Percentiles rank a stretch among this genome's conserved stretches.
These are phyloP conservation scores for Girardinus metallicus DNA, from an alignment of 2,797 vertebrate species.

Conservation along the genomic window DNA sequence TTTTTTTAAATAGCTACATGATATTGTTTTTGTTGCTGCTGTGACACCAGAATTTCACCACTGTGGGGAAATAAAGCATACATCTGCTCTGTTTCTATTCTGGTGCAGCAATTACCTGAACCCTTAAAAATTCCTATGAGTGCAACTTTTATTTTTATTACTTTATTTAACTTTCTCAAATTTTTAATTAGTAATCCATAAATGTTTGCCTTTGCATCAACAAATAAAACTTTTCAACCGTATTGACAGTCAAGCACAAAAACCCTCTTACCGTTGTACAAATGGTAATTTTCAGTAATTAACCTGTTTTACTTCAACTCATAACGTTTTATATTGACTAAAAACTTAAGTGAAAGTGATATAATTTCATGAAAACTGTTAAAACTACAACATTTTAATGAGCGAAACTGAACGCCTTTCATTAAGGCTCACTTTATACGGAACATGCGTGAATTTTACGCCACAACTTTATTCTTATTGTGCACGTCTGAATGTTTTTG, in stretches of 20 bases:
- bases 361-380: background rate
- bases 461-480: background rate
- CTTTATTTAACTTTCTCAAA: background rate
- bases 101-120: background rate
- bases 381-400: background rate
- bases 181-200: too few species aligned
- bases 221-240: background rate
- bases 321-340: background rate
- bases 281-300: background rate
- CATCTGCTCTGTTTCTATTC: too few species aligned
- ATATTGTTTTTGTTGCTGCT: too few species aligned
- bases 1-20: too few species aligned
- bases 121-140: background rate
- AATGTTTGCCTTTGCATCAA: too few species aligned
- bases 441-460: background rate
- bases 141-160: background rate
- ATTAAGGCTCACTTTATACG: too few species aligned
- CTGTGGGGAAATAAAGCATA: too few species aligned
- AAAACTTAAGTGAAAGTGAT: background rate
- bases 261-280: background rate
- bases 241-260: background rate
- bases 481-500: background rate
- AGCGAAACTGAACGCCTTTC: background rate
- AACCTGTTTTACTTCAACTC: background rate
- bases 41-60: too few species aligned